Base-by-base conservation (phyloP, 2,113 vertebrate genomes). In the Phaethornis superciliosus region DNA sequence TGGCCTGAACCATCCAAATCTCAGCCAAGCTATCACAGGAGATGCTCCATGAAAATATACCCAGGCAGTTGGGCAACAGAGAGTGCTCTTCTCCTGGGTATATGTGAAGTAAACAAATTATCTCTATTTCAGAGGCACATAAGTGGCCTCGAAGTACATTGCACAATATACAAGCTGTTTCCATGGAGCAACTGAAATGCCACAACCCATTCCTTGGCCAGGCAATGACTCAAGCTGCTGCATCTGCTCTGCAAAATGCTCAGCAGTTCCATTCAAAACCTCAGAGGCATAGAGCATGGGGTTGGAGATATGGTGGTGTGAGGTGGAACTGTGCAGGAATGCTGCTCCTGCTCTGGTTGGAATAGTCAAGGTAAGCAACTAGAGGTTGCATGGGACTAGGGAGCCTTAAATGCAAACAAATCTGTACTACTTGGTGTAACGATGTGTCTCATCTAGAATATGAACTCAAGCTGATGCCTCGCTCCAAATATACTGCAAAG, bases 191-290 rank as follows among this genome's bases (percentile, higher is more conserved):
- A 59, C 68, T 65, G 65, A 81, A 80, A 82, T 6, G 65, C 69
- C 69, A 3, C 20, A 85, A 42, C 46, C 79, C 1, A 0, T 42
- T 89, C 35, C 51, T 91, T 2, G 3, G 68, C 19, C 42, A 85
- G 40, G 63, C 51, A 65, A 59, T 93, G 95, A 95, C 79, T 94
- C 93, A 94, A 2, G 0, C 49, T 70, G 75, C 67, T 85, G 85
- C 85, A 94, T 95, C 93, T 95, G 93, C 92, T 96, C 85, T 88
- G 85, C 1, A 8, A 85, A 91, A 56, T 32, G 62, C 58, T 95
- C 75, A 62, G 81, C 33, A 69, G 7, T 3, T 65, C 67, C 75
- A 55, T 23, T 68, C 19, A 65, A 68, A 89, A 33, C 40, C 54
- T 72, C 0, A 1, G 62, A 82, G 63, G 54, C 35, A 72, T 63